phyloP scores from a whole-genome alignment of 2,888 invertebrate species.

The Caenorhabditis plicata region DNA sequence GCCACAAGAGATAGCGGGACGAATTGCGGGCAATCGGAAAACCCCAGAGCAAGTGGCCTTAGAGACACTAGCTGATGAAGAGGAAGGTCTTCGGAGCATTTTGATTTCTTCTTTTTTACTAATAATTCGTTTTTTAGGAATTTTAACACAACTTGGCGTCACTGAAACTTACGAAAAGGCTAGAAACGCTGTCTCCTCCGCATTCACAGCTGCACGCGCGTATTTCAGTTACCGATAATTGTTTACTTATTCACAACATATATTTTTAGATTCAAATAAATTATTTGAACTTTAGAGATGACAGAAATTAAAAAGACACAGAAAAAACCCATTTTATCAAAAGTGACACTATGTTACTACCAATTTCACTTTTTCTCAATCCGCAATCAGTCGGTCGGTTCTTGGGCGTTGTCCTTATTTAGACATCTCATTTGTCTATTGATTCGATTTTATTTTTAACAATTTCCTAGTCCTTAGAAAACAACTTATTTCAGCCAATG shows the following conservation, averaged over 20 bases:
- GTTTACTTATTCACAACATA: too few relatives aligned
- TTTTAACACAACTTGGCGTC: constrained; percentile 13
- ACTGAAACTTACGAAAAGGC: constrained; percentile 25
- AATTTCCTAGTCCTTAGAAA: too few relatives aligned
- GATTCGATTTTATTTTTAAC: too few relatives aligned
- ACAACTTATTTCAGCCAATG: too few relatives aligned
- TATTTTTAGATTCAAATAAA: too few relatives aligned
- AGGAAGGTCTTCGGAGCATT: constrained; percentile 13
- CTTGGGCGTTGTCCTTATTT: neutral
- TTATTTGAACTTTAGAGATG: too few relatives aligned
- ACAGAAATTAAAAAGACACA: too few relatives aligned
- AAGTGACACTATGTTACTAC: neutral
- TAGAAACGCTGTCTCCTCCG: constrained; percentile 13
- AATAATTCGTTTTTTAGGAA: constrained; percentile 7
- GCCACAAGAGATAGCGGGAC: constrained; percentile 23
- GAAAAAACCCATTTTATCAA: too few relatives aligned
- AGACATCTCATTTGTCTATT: too few relatives aligned
- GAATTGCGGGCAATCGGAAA: constrained; percentile 30
- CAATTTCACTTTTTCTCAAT: neutral
- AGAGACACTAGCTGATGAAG: constrained; percentile 23
- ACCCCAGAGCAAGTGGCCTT: constrained; percentile 35
- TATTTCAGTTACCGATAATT: too few relatives aligned
- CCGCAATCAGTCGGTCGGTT: neutral
- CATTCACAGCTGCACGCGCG: constrained; percentile 10
- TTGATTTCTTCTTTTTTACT: neutral